Percentiles rank a stretch among this genome's conserved stretches.
These are phyloP conservation scores for Apostichopus californicus DNA, from an alignment of 35 echinoderm and acorn worm genomes.

Conservation along the genomic window DNA sequence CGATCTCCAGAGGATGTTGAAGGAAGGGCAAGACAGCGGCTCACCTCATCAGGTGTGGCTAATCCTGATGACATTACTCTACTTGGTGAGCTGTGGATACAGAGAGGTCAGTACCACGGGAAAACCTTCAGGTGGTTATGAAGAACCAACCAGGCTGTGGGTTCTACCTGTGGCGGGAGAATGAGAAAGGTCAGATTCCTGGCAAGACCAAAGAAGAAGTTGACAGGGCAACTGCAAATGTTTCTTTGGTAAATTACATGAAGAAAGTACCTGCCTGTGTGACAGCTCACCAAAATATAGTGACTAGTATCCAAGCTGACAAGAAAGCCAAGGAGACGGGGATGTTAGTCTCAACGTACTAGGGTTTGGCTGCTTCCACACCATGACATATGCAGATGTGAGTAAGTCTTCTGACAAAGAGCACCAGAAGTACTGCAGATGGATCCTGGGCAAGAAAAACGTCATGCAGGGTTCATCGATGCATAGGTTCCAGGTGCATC, in stretches of 20 bases:
- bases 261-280: too few species aligned
- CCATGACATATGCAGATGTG: background rate
- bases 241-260: conserved; percentile 4
- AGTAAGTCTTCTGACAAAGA: background rate
- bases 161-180: conserved; percentile 10
- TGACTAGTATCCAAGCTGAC: background rate
- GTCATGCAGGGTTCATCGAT: background rate
- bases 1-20: background rate
- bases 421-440: conserved; percentile 7
- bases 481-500: background rate
- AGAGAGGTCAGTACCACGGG: conserved; percentile 6
- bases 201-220: conserved; percentile 13
- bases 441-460: background rate
- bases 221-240: background rate
- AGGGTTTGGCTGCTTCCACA: background rate
- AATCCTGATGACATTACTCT: conserved; percentile 24
- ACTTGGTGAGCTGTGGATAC: background rate
- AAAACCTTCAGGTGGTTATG: conserved; percentile 12
- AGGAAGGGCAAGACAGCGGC: background rate
- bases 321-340: background rate
- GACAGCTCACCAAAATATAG: too few species aligned
- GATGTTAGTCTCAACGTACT: background rate
- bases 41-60: background rate
- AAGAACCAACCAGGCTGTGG: conserved; percentile 29
- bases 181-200: background rate